Evolutionary conservation across 1,140 invertebrate genomes (phyloP), one percentile per base, ranked within the genome.

Genomic region (Bombus soroeensis): DNA sequence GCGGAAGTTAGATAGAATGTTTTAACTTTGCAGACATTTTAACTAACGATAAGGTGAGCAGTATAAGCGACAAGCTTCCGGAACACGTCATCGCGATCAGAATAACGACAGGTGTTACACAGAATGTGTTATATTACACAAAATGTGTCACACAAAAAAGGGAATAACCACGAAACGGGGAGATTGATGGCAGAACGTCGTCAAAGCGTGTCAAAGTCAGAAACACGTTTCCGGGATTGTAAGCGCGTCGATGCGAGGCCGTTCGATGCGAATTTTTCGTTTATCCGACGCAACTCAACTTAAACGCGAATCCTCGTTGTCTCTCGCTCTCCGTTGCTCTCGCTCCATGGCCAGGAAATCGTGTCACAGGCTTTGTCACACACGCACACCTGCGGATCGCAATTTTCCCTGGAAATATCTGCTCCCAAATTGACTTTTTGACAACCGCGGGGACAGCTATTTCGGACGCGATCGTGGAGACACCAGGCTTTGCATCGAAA

Each of bases 351-450:
- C 66, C 8, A 68, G 22, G 6, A 41, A 81, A 81, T n/a, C 62
- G 64, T 70, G 81, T 57, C 81, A 41, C 73, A 37, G 62, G 34
- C 37, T 74, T 73, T 82, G n/a, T 9, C 73, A 18, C 62, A n/a
- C 73, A 25, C 74, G 22, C 74, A 37, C n/a, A 15, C 37, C 28
- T 3, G 22, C 68, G 15, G 34, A 13, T 25, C 13, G 53, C 76
- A 80, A 85, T 85, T 84, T 80, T 72, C 28, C 76, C 12, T 5
- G 28, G 12, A 47, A 62, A 72, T 72, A 80, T 80, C 83, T 64
- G 83, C 15, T 70, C 64, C 68, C 68, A 59, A 72, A 85, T 85
- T 85, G 76, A 72, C 77, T 64, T 80, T 85, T 85, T 72, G 53
- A 80, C 41, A 71, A 47, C 53, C 62, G 37, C 75, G 64, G 37